Evolutionary conservation across 2,797 vertebrate species (phyloP).

Genomic region (Channa striata): DNA sequence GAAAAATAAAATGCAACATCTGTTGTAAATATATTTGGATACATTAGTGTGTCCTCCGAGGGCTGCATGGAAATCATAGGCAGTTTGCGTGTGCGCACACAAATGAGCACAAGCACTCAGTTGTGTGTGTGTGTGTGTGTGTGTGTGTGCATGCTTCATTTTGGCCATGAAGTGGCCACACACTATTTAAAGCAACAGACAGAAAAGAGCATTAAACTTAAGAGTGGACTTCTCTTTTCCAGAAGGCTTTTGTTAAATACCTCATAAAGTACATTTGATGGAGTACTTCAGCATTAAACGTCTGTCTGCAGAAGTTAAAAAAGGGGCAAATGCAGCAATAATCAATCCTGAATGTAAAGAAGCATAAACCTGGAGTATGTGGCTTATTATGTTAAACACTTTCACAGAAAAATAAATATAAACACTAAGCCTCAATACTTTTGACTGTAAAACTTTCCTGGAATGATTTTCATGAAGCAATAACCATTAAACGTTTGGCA

Average conservation of each 20-base stretch:
- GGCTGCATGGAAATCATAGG: slow-evolving; percentile 71
- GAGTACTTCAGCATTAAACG: slow-evolving; percentile 51
- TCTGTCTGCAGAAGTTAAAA: slow-evolving; percentile 41
- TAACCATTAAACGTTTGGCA: neutral
- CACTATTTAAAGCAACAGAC: slow-evolving; percentile 48
- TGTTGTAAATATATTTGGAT: slow-evolving; percentile 90
- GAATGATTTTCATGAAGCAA: neutral
- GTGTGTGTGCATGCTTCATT: slow-evolving; percentile 37
- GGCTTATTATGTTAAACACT: slow-evolving; percentile 1
- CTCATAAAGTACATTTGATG: slow-evolving; percentile 59
- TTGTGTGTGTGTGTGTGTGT: slow-evolving; percentile 12
- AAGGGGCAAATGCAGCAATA: slow-evolving; percentile 17
- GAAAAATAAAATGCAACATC: slow-evolving; percentile 90
- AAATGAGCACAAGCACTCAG: neutral
- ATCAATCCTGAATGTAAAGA: slow-evolving; percentile 30
- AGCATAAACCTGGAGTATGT: slow-evolving; percentile 1
- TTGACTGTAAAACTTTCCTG: neutral
- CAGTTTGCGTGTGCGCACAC: slow-evolving; percentile 39
- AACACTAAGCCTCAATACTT: neutral
- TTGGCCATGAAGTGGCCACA: slow-evolving; percentile 60
- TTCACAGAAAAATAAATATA: slow-evolving; percentile 12
- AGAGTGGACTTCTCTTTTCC: slow-evolving; percentile 59
- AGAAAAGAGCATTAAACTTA: slow-evolving; percentile 41
- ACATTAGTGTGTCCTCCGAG: slow-evolving; percentile 87
- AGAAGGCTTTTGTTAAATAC: slow-evolving; percentile 61